A percentile compares a stretch with the other conserved stretches of the same genome.
phyloP scores from a whole-genome alignment of 2,888 invertebrate genomes.

The Sinotaia quadrata region DNA sequence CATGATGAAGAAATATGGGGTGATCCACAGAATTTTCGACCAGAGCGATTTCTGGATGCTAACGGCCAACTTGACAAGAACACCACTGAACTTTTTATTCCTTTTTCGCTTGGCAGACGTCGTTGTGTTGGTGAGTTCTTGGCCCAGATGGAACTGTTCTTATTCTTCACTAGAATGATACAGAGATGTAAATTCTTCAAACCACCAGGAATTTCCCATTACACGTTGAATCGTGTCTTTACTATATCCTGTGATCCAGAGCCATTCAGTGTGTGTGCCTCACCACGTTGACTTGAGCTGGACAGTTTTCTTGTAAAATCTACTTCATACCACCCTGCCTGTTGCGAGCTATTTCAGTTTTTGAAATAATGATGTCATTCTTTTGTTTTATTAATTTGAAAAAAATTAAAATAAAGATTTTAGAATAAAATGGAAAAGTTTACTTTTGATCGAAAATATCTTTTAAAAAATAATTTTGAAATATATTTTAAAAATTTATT shows the following conservation, averaged over 20 bases:
- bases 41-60: constrained; percentile 32
- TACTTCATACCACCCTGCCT: too few species aligned
- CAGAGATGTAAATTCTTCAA: constrained; percentile 19
- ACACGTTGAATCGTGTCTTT: constrained; percentile 2
- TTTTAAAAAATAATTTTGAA: too few species aligned
- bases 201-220: constrained; percentile 18
- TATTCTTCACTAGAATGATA: constrained; percentile 39
- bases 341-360: too few species aligned
- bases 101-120: constrained; percentile 49
- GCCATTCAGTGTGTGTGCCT: constrained; percentile 18
- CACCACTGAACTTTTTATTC: constrained; percentile 36
- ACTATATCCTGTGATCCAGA: constrained; percentile 2
- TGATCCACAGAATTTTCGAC: constrained; percentile 36
- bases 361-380: too few species aligned
- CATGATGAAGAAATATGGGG: constrained; percentile 35
- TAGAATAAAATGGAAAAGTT: too few species aligned
- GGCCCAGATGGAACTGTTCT: constrained; percentile 48
- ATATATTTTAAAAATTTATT: too few species aligned
- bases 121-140: constrained; percentile 56
- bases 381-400: too few species aligned
- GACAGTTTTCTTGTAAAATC: too few species aligned
- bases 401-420: too few species aligned
- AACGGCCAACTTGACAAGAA: constrained; percentile 21
- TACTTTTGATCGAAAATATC: too few species aligned
- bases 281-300: too few species aligned